phyloP scores from a whole-genome alignment of 2,113 vertebrate genomes.

The Halcyon senegalensis region DNA sequence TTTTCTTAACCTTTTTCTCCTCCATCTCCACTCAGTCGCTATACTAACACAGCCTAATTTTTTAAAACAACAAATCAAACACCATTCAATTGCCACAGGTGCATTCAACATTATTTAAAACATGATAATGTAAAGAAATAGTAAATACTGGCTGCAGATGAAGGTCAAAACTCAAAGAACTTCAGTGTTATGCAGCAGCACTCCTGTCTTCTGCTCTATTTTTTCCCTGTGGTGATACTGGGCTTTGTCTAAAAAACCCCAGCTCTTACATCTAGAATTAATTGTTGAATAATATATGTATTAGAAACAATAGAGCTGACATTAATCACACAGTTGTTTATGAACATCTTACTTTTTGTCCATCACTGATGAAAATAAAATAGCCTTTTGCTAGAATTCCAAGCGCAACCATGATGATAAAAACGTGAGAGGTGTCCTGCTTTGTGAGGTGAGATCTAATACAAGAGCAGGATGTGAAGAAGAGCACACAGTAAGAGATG shows the following conservation, averaged over 20 bases:
- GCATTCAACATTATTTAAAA: constrained; percentile 51
- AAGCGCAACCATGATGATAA: not conserved
- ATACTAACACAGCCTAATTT: constrained; percentile 3
- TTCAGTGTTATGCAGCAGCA: not conserved
- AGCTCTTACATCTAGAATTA: not conserved
- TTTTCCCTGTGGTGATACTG: not conserved
- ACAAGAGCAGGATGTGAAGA: not conserved
- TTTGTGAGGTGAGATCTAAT: not conserved
- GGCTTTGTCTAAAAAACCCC: not conserved
- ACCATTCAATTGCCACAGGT: constrained; percentile 66
- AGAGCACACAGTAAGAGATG: not conserved
- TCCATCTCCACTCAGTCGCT: constrained; percentile 65
- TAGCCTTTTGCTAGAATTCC: not conserved
- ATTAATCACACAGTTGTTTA: not conserved
- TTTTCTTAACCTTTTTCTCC: constrained; percentile 78
- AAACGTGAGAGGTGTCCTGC: not conserved
- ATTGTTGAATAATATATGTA: not conserved
- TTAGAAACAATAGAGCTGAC: not conserved
- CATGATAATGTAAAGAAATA: not conserved
- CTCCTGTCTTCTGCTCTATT: not conserved
- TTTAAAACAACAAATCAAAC: too few relatives aligned
- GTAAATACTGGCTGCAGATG: constrained; percentile 35
- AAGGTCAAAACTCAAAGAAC: constrained; percentile 42
- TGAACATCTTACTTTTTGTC: not conserved
- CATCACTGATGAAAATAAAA: not conserved